Percentiles rank a stretch among this genome's conserved stretches.
phyloP scores from a whole-genome alignment of 2,797 vertebrate genomes.

The Enteromius mattozi region DNA sequence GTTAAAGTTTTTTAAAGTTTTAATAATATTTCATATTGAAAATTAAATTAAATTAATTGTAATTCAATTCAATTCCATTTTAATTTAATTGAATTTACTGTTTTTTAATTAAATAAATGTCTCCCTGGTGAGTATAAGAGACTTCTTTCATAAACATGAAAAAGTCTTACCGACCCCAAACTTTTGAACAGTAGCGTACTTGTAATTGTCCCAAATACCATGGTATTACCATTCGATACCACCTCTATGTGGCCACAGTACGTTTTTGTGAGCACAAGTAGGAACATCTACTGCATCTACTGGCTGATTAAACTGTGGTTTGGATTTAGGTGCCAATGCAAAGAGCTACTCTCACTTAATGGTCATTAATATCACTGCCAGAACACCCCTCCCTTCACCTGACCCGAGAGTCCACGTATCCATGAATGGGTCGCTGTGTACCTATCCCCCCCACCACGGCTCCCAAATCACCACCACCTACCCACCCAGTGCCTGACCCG shows the following conservation, averaged over 20 bases:
- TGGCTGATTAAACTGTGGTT: slow-evolving; percentile 60
- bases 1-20: neutral
- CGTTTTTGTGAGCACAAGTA: slow-evolving; percentile 4
- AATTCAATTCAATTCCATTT: too few species aligned
- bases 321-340: slow-evolving; percentile 38
- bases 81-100: neutral
- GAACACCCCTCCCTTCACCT: slow-evolving; percentile 52
- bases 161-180: neutral
- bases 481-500: slow-evolving; percentile 55
- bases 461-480: slow-evolving; percentile 45
- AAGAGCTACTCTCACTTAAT: slow-evolving; percentile 60
- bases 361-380: slow-evolving; percentile 59
- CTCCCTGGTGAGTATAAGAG: neutral
- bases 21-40: neutral
- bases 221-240: slow-evolving; percentile 3
- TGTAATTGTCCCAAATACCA: slow-evolving; percentile 5
- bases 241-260: neutral
- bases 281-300: slow-evolving; percentile 34
- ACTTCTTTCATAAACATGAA: neutral
- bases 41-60: too few species aligned
- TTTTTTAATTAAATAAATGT: neutral
- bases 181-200: neutral
- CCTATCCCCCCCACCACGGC: slow-evolving; percentile 26
- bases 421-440: slow-evolving; percentile 76
- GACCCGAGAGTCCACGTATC: slow-evolving; percentile 65